Percentiles rank a stretch among this genome's conserved stretches.
Conservation (phyloP, 1,140 invertebrate genomes). For the Sarcophaga bullata region DNA sequence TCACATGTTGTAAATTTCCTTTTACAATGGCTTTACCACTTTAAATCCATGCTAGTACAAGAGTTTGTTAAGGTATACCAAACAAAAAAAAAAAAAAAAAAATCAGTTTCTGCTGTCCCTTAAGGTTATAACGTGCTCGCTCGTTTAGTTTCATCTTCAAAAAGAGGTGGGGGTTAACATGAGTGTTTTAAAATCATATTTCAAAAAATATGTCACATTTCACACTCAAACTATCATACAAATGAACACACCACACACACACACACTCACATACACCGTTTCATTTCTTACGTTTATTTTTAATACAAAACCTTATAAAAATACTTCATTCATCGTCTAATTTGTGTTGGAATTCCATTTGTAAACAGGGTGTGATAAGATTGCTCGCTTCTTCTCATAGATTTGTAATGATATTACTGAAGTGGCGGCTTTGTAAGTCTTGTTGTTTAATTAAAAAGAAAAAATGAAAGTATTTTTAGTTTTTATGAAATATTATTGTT, state of each 20-base stretch:
- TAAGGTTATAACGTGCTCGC: neutral
- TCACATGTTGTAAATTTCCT: too few species aligned
- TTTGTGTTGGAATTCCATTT: neutral
- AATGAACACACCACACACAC: too few species aligned
- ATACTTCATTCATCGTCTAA: neutral
- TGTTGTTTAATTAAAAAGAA: neutral
- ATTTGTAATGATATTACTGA: constrained; percentile 9
- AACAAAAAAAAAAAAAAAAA: too few species aligned
- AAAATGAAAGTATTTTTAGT: too few species aligned
- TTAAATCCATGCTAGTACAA: too few species aligned
- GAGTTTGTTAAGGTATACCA: too few species aligned
- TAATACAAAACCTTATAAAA: neutral
- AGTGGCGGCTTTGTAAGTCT: neutral
- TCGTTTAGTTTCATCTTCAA: too few species aligned
- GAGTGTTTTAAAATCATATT: constrained; percentile 2
- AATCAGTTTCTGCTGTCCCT: neutral
- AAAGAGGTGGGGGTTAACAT: neutral
- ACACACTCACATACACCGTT: neutral
- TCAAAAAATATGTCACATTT: constrained; percentile 4
- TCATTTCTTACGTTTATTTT: neutral
- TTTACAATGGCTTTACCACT: too few species aligned
- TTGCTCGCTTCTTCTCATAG: neutral
- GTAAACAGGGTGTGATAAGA: neutral
- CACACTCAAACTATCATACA: neutral
- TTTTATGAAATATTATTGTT: too few species aligned